These are phyloP conservation scores for Herminia tarsipennalis DNA, from an alignment of 2,888 invertebrate genomes.

Conservation along the genomic window DNA sequence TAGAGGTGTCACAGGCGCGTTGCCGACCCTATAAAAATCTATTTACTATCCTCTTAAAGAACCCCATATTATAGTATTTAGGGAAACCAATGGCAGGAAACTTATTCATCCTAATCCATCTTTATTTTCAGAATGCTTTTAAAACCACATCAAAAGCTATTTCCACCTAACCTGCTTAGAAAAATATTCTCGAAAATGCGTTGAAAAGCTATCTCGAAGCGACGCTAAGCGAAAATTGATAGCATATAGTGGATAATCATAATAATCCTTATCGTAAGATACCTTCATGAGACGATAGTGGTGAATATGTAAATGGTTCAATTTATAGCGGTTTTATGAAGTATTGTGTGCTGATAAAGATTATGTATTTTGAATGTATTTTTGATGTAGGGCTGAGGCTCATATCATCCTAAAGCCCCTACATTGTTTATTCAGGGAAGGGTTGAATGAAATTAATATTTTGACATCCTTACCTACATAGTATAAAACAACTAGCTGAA, in stretches of 20 bases:
- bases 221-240: slow-evolving; percentile 8
- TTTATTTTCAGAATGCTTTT: neutral
- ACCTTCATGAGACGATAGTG: neutral
- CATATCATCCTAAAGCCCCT: neutral
- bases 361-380: slow-evolving; percentile 1
- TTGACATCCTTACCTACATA: no score
- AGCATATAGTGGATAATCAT: slow-evolving; percentile 2
- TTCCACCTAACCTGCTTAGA: no score
- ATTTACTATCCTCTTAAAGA: no score
- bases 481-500: no score
- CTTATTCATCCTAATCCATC: no score
- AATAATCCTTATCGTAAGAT: neutral
- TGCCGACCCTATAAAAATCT: no score
- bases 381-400: slow-evolving; percentile 1
- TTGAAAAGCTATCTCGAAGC: neutral
- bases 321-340: slow-evolving; percentile 8
- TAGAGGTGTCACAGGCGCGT: no score
- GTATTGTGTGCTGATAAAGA: slow-evolving; percentile 1
- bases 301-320: neutral
- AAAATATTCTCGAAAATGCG: neutral
- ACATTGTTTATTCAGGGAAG: no score
- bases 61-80: no score
- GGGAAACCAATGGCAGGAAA: no score
- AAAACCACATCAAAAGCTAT: neutral
- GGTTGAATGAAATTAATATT: no score